Evolutionary conservation across 2,797 vertebrate species (phyloP), one percentile per base, ranked within the genome.

Genomic region (Ambastaia sidthimunki): DNA sequence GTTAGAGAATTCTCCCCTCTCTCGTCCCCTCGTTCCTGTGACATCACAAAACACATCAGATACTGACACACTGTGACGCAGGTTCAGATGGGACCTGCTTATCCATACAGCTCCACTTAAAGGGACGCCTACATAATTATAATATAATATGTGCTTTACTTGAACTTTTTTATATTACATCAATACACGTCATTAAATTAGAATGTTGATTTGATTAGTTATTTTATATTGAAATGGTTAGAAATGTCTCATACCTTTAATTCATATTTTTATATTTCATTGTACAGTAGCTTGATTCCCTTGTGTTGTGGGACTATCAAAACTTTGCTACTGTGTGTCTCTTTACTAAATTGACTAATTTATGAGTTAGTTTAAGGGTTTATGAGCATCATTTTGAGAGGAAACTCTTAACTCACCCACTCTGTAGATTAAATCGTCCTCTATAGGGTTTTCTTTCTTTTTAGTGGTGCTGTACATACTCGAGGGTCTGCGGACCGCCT

Each of bases 401-500:
- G 18, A 4, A n/a, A 12, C 19, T 93, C 28, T 92, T 89, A 81
- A 85, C 93, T 92, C 90, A 98, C 97, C 97, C 5, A 99, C 96
- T 28, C 97, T 95, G 87, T 96, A 96, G 94, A 99, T 97, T 69
- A 99, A 96, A 80, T 99, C 97, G 0, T 99, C 97, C 88, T 99
- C 97, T 0, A 99, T 98, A 74, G 97, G 97, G 89, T 98, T 98
- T 89, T 99, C 97, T 91, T 98, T 99, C 84, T 96, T 96, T 89
- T 97, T 98, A 86, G 95, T 95, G 0, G 95, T 96, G 92, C 97
- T 95, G 89, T 98, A 98, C 97, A 98, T 98, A 89, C 97, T 98
- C 83, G 97, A 96, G 0, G 97, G 97, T 37, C 97, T 92, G 0
- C 97, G 92, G 66, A 99, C 94, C 0, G 97, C 97, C 83, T 98